Evolutionary conservation across 2,797 vertebrate genomes (phyloP).

Genomic region (Argentina silus): DNA sequence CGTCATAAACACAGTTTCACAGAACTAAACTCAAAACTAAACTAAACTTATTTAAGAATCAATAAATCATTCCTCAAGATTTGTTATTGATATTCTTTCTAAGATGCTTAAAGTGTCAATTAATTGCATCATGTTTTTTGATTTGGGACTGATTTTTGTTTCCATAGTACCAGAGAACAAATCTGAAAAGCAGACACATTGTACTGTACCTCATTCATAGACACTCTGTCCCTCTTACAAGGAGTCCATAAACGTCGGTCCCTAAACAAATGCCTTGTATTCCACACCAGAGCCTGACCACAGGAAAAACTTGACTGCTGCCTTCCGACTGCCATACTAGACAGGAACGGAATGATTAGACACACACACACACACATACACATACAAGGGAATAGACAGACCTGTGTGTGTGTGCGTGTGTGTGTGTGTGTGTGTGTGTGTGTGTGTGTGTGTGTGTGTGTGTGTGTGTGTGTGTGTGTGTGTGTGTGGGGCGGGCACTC

Average conservation of each 20-base stretch:
- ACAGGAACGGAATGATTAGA: slow-evolving; percentile 1
- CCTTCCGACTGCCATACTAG: slow-evolving; percentile 43
- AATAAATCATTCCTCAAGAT: too few species aligned
- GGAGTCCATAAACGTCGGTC: not conserved
- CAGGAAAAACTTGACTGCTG: slow-evolving; percentile 51
- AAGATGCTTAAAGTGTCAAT: too few species aligned
- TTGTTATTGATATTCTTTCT: too few species aligned
- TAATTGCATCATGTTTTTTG: too few species aligned
- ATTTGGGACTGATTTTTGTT: too few species aligned
- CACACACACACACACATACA: slow-evolving; percentile 1
- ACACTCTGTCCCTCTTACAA: not conserved
- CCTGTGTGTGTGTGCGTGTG: slow-evolving; percentile 19
- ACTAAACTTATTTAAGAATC: too few species aligned
- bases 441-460: slow-evolving; percentile 8
- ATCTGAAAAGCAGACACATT: not conserved
- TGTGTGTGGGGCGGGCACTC: slow-evolving; percentile 39
- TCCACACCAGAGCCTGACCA: slow-evolving; percentile 28
- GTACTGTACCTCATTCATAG: slow-evolving; percentile 1
- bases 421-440: slow-evolving; percentile 14
- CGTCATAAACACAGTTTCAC: not conserved
- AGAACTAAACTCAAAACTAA: not conserved
- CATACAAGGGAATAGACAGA: not conserved
- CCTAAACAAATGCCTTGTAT: not conserved
- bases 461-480: not conserved
- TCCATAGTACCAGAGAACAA: not conserved